Percentiles rank a stretch among this genome's conserved stretches.
These are phyloP conservation scores for Gonocerus acuteangulatus DNA, from an alignment of 2,888 invertebrate species.

Conservation along the genomic window DNA sequence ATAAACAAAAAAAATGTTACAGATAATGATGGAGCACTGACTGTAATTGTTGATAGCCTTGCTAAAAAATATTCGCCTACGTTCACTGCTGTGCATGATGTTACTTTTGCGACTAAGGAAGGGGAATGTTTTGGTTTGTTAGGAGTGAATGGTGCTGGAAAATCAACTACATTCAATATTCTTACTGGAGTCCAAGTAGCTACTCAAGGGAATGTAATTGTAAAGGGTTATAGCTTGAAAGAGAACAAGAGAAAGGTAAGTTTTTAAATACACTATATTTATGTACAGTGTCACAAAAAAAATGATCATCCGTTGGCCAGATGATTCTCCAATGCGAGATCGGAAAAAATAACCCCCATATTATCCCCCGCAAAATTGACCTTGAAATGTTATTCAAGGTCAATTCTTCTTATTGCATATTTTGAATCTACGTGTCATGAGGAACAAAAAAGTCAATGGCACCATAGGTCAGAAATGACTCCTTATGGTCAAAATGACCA, in stretches of 20 bases:
- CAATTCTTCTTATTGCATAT: no score
- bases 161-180: slow-evolving; percentile 51
- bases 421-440: no score
- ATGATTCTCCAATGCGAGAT: no score
- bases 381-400: no score
- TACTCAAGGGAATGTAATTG: slow-evolving; percentile 44
- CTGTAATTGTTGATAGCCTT: slow-evolving; percentile 52
- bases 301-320: no score
- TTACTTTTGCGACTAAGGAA: slow-evolving; percentile 57
- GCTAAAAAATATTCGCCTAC: slow-evolving; percentile 53
- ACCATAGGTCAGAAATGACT: no score
- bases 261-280: not conserved
- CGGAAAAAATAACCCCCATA: no score
- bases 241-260: slow-evolving; percentile 31
- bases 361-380: no score
- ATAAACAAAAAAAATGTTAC: no score
- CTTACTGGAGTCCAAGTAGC: slow-evolving; percentile 47
- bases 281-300: not conserved
- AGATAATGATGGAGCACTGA: slow-evolving; percentile 34
- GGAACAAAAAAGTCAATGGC: no score
- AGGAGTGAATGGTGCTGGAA: slow-evolving; percentile 52
- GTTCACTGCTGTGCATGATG: slow-evolving; percentile 54
- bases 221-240: slow-evolving; percentile 41
- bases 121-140: slow-evolving; percentile 46
- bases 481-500: not conserved